These are phyloP conservation scores for Pleuronectes platessa DNA, from an alignment of 2,113 vertebrate genomes.

Conservation along the genomic window DNA sequence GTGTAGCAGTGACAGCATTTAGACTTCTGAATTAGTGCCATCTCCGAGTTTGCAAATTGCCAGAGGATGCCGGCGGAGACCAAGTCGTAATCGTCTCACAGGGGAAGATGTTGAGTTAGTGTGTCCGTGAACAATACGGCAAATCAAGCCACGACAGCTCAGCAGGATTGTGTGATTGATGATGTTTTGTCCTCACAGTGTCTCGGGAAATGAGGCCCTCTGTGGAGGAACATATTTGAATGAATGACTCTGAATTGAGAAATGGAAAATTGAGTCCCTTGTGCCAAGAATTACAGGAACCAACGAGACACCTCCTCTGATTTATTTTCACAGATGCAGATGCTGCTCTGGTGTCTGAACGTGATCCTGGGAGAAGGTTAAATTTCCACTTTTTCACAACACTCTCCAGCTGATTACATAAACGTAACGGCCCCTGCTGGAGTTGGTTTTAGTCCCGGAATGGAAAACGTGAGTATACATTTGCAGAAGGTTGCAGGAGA, in stretches of 20 bases:
- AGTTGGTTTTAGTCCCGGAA: too few relatives aligned
- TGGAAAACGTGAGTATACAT: not conserved
- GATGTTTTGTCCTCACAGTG: conserved; percentile 36
- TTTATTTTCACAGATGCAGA: conserved; percentile 19
- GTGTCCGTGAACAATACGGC: conserved; percentile 35
- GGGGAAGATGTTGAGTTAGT: conserved; percentile 41
- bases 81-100: conserved; percentile 37
- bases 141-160: conserved; percentile 23
- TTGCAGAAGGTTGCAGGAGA: not conserved
- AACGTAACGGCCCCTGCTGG: not conserved
- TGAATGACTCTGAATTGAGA: conserved; percentile 23
- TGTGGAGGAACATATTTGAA: conserved; percentile 41
- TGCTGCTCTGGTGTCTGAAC: not conserved
- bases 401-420: not conserved
- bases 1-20: conserved; percentile 49
- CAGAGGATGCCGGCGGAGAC: conserved; percentile 29
- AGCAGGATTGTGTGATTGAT: conserved; percentile 53
- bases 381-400: conserved; percentile 18
- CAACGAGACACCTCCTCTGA: not conserved
- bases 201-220: conserved; percentile 46
- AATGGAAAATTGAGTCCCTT: conserved; percentile 16
- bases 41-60: conserved; percentile 31
- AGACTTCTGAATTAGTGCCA: conserved; percentile 37
- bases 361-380: conserved; percentile 14
- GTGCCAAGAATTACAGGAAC: conserved; percentile 27